Base-by-base conservation (phyloP, 2,888 invertebrate species). In the Spilarctia lutea region DNA sequence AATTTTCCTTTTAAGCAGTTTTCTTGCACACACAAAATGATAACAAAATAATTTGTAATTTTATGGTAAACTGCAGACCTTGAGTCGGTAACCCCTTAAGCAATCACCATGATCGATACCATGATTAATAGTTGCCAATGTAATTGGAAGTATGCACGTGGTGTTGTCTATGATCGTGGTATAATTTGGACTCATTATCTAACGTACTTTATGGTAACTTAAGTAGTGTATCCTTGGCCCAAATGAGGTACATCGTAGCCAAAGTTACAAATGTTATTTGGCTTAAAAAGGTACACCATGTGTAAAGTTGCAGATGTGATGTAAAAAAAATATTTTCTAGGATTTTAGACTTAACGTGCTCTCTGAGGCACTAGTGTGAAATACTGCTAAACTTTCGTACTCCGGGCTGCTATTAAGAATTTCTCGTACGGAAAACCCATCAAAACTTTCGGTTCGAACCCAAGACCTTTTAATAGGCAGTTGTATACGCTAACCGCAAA, bases 111-210 rank as follows among this genome's bases (percentile, higher is more conserved):
- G 35, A 39, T 70, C 52, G 35, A 56, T 69, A 35, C 69, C 69
- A 68, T 16, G 52, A 52, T 33, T 56, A 27, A 60, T 70, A 42
- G 80, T 74, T 71, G 80, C 66, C 70, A 42, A 65, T 30, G 24
- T 71, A 71, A 63, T 71, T 71, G 71, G 71, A 18, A 24, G 2
- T 45, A 56, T 63, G 42, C 42, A 71, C 71, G 69, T 70, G 69
- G 69, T 56, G 69, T 69, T 13, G 52, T 0, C 56, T 63, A 30
- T 63, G 63, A 35, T n/a, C 69, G 56, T 56, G 68, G 52, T 65
- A 66, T 66, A 52, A 65, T 72, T 66, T 45, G 30, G 65, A 24
- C 6, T 35, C 52, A 35, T 72, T 39, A 56, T 33, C 35, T n/a
- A 68, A 48, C 48, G 13, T 33, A 48, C 18, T 68, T 48, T 68